A percentile compares a stretch with the other conserved stretches of the same genome.
These are phyloP conservation scores for Ambastaia sidthimunki DNA, from an alignment of 2,797 vertebrate genomes.

Conservation along the genomic window DNA sequence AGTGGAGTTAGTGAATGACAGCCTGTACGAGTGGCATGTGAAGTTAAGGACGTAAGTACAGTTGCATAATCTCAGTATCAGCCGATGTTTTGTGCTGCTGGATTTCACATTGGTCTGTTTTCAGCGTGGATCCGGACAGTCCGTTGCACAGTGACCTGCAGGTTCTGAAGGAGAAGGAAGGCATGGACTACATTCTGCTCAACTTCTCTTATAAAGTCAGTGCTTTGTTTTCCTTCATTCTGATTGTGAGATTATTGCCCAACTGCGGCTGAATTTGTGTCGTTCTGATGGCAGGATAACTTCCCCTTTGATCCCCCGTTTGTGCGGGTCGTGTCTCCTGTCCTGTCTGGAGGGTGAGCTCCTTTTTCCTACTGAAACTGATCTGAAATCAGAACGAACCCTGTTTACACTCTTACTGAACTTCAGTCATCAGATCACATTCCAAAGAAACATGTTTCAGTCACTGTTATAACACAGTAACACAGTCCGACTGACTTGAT, in stretches of 20 bases:
- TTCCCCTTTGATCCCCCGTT: conserved; percentile 98
- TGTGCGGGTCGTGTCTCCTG: conserved; percentile 95
- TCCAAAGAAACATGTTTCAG: too few relatives aligned
- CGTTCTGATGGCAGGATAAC: conserved; percentile 85
- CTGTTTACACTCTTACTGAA: not conserved
- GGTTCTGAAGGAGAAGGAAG: conserved; percentile 98
- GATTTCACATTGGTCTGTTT: not conserved
- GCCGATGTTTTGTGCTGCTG: not conserved
- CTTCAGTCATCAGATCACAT: not conserved
- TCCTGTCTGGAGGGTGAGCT: conserved; percentile 96
- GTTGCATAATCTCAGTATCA: not conserved
- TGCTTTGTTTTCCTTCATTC: conserved; percentile 16
- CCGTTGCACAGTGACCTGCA: conserved; percentile 96
- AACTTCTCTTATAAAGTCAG: conserved; percentile 99
- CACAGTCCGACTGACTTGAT: too few relatives aligned
- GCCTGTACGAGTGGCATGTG: conserved; percentile 97
- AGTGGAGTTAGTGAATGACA: conserved; percentile 96
- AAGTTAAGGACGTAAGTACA: conserved; percentile 95
- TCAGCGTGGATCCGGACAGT: conserved; percentile 96
- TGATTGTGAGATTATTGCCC: not conserved
- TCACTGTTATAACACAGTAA: too few relatives aligned
- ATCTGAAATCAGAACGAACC: not conserved
- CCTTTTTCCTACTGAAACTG: not conserved
- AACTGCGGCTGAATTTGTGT: not conserved
- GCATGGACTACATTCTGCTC: conserved; percentile 97